phyloP scores from a whole-genome alignment of 2,113 vertebrate species.

The Elaphurus davidianus region DNA sequence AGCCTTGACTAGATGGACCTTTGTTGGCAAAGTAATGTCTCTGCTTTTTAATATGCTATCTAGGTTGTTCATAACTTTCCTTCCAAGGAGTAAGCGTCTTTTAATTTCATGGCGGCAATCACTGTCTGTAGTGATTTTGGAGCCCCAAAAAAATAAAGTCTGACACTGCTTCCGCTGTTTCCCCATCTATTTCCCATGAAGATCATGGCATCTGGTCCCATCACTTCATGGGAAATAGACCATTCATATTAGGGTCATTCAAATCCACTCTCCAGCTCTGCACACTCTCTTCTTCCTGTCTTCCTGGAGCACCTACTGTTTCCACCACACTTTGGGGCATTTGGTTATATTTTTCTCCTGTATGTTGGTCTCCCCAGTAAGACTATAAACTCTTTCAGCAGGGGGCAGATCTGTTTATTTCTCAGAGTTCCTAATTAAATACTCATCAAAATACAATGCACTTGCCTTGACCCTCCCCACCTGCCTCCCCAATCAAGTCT shows the following conservation, averaged over 20 bases:
- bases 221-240: no score
- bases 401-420: background rate
- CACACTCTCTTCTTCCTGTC: background rate
- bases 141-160: no score
- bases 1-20: no score
- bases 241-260: background rate
- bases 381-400: background rate
- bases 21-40: no score
- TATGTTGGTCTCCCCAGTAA: background rate
- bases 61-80: no score
- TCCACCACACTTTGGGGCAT: background rate
- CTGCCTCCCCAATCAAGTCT: background rate
- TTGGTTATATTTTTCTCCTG: background rate
- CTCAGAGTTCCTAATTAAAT: background rate
- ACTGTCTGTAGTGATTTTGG: no score
- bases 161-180: no score
- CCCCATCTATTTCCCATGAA: no score
- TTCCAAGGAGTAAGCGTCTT: no score
- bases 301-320: background rate
- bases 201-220: no score
- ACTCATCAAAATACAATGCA: background rate
- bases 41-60: no score
- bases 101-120: no score
- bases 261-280: background rate
- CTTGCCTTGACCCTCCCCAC: background rate